Percentiles rank a stretch among this genome's conserved stretches.
Conservation (phyloP, 2,113 vertebrate species). For the Sigmodon hispidus region DNA sequence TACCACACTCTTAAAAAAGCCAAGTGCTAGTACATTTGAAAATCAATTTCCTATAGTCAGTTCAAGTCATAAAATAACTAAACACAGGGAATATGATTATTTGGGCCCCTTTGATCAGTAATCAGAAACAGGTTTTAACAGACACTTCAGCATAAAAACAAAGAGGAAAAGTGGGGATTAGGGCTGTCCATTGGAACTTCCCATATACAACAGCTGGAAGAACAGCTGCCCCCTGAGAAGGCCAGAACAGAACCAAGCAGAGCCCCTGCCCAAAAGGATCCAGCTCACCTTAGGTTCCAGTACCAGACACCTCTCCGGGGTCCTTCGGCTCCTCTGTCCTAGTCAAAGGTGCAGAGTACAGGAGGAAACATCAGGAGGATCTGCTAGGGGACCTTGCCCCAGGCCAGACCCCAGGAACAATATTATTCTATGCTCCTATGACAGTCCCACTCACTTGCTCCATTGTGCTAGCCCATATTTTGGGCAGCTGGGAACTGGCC, state of each 20-base stretch:
- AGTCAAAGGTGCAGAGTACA: not conserved
- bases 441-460: constrained; percentile 51
- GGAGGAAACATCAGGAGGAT: not conserved
- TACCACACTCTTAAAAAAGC: not conserved
- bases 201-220: not conserved
- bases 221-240: not conserved
- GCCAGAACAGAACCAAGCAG: not conserved
- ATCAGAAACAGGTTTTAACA: not conserved
- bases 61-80: constrained; percentile 32
- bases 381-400: not conserved
- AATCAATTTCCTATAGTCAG: constrained; percentile 1
- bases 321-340: not conserved
- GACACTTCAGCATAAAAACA: constrained; percentile 33
- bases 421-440: constrained; percentile 49
- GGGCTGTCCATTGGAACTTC: not conserved
- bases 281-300: not conserved
- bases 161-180: not conserved
- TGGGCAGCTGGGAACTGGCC: constrained; percentile 57
- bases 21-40: not conserved
- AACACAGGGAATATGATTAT: constrained; percentile 34
- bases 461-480: constrained; percentile 44
- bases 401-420: constrained; percentile 48
- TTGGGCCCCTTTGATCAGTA: not conserved
- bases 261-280: not conserved
- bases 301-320: not conserved